Evolutionary conservation across 35 echinoderm and acorn worm genomes (phyloP).

Genomic region (Ophioderma brevispina): DNA sequence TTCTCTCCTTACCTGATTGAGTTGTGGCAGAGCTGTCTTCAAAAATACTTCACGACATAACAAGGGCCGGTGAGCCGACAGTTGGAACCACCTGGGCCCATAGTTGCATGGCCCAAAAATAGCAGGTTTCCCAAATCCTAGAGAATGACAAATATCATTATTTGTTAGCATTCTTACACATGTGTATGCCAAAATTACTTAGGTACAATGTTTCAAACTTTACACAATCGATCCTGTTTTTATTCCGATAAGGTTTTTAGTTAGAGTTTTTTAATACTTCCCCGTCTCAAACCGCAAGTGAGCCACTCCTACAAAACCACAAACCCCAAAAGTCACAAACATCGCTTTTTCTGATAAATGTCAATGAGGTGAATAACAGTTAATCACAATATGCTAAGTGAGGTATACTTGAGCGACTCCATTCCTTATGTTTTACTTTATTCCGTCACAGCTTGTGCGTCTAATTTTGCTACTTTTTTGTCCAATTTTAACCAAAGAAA

Average conservation of each 20-base stretch:
- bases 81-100: conserved; percentile 42
- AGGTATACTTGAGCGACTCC: too few relatives aligned
- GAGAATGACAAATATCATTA: too few relatives aligned
- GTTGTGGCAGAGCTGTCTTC: conserved; percentile 71
- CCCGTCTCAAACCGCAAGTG: too few relatives aligned
- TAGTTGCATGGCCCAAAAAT: conserved; percentile 74
- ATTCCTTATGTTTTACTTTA: too few relatives aligned
- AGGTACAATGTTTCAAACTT: background rate
- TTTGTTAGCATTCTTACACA: background rate
- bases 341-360: too few relatives aligned
- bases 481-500: too few relatives aligned
- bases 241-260: background rate
- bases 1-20: conserved; percentile 58
- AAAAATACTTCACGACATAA: conserved; percentile 74
- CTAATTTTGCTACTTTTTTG: too few relatives aligned
- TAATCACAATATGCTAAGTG: too few relatives aligned
- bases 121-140: conserved; percentile 78
- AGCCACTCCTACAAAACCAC: too few relatives aligned
- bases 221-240: background rate
- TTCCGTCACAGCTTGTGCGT: too few relatives aligned
- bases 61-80: conserved; percentile 80
- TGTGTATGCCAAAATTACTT: background rate
- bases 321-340: too few relatives aligned
- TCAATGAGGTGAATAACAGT: too few relatives aligned
- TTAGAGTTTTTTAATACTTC: background rate